Evolutionary conservation across 1,140 invertebrate genomes (phyloP), one percentile per base, ranked within the genome.

Genomic region (Araneus ventricosus): DNA sequence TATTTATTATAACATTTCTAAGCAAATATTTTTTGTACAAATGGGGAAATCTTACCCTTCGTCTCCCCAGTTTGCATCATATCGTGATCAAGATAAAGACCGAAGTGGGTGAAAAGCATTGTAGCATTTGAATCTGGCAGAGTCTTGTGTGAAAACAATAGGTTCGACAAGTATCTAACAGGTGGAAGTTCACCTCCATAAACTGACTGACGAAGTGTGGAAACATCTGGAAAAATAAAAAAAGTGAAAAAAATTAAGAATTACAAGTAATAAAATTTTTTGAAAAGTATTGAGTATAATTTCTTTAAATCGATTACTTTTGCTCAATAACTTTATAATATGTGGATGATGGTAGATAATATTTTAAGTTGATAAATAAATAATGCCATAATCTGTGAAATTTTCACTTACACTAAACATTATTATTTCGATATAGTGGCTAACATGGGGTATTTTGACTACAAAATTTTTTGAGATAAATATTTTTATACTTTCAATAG

Each of bases 151-250:
- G 80, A 41, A 75, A 90, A 87, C n/a, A 93, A 27, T 94, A 96
- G 96, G 93, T n/a, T 96, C 88, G 17, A 95, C 94, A 6, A 95
- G 95, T 7, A 96, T 96, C 59, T 96, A 93, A 5, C 95, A 63
- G 1, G 96, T 94, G 59, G 96, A 94, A 94, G 96, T 96, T 96
- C 6, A 20, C 30, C 30, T 8, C 92, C 92, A 30, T 41, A 4
- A 27, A 59, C 24, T 7, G 85, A 52, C 14, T 89, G 93, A 59
- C 94, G 86, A 17, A 86, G 70, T 39, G n/a, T 14, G 14, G 70
- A 87, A 34, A 94, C 57, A 84, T 97, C 97, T 92, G 95, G 95
- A 89, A 89, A 22, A 20, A 24, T 52, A 57, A n/a, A 41, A 14
- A 52, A 52, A 52, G 17, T 0, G 24, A 30, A 67, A 67, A 24